Conservation (phyloP, 2,113 vertebrate genomes). For the Crotophaga sulcirostris region DNA sequence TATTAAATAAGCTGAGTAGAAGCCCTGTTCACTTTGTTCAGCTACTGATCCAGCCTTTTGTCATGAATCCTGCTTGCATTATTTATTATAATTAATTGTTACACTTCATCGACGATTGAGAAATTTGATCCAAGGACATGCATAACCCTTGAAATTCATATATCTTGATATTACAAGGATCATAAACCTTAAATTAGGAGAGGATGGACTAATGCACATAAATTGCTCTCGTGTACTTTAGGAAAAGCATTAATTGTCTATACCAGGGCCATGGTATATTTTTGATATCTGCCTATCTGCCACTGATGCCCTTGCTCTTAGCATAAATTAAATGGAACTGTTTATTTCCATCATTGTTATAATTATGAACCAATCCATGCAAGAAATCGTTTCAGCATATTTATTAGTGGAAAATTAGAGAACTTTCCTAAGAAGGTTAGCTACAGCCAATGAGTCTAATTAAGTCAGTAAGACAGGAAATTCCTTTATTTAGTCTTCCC, state of each 20-base stretch:
- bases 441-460: not conserved
- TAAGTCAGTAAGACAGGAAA: not conserved
- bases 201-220: slow-evolving; percentile 42
- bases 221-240: slow-evolving; percentile 47
- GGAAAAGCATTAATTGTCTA: slow-evolving; percentile 13
- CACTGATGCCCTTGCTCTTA: not conserved
- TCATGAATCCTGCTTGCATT: slow-evolving; percentile 6
- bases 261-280: not conserved
- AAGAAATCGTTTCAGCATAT: not conserved
- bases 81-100: slow-evolving; percentile 74
- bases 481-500: not conserved
- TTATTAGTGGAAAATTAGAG: slow-evolving; percentile 9
- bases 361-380: not conserved
- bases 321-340: not conserved
- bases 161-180: slow-evolving; percentile 74
- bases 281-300: not conserved
- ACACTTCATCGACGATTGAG: slow-evolving; percentile 65
- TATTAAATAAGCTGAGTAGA: not conserved
- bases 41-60: not conserved
- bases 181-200: slow-evolving; percentile 78
- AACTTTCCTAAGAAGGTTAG: not conserved
- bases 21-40: slow-evolving; percentile 38
- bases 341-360: slow-evolving; percentile 1
- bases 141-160: slow-evolving; percentile 68
- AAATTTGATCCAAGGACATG: slow-evolving; percentile 67